Base-by-base conservation (phyloP, 2,113 vertebrate genomes). In the Dasyprocta punctata region DNA sequence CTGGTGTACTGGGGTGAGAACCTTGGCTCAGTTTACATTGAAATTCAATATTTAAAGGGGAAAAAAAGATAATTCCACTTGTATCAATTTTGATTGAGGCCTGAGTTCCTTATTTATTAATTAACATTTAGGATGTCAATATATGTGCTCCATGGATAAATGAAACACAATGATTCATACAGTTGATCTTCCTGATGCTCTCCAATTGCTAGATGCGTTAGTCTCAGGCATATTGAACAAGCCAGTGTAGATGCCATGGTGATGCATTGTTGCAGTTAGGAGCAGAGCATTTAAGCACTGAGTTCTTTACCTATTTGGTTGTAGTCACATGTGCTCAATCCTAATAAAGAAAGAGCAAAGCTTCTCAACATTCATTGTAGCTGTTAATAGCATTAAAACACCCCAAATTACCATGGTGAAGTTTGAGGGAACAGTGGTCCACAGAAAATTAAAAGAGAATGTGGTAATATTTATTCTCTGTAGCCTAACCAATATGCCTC, bases 301-400 rank as follows among this genome's bases (percentile, higher is more conserved):
- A 97, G 78, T 85, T 97, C 94, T 97, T 89, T 94, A 92, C 96
- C 94, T 67, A 75, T 94, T 75, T 77, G 36, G 61, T 95, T 96
- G 44, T 56, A 97, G 54, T 67, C 56, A 97, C 38, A 38, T 67
- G 96, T 56, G 47, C 61, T 90, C 69, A 83, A 28, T 92, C 47
- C 52, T 97, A 89, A 96, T 77, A 96, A 92, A 95, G 47, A 83
- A 93, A 73, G 69, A 83, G 96, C 47, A 86, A 88, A 95, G 61
- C 0, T 89, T 96, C 63, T 95, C 69, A 89, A 65, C 52, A 97
- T 94, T 73, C n/a, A 77, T 58, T 95, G 26, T 49, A 96, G 92
- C 41, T 67, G 47, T 88, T 97, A 86, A 38, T 73, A 80, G 2
- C 11, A 89, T 92, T 96, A 95, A 97, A 97, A 93, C 30, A n/a